A percentile compares a stretch with the other conserved stretches of the same genome.
Evolutionary conservation across 2,797 vertebrate species (phyloP).

Genomic region (Aldrovandia affinis): DNA sequence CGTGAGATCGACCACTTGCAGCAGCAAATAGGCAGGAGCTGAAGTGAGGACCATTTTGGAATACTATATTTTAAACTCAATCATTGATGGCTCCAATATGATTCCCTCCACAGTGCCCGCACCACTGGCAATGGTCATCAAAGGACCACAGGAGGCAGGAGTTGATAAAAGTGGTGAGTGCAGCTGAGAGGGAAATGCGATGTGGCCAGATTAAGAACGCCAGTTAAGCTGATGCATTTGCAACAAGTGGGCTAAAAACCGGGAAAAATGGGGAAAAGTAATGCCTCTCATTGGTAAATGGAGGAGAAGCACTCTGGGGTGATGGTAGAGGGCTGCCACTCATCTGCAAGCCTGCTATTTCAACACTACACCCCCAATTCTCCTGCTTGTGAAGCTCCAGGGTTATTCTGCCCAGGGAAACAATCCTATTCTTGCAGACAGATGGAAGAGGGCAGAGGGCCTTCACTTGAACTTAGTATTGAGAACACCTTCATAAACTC

Average conservation of each 20-base stretch:
- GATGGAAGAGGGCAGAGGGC: neutral
- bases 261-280: constrained; percentile 39
- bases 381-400: neutral
- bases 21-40: no score
- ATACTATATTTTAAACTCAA: neutral
- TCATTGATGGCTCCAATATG: neutral
- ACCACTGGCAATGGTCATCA: constrained; percentile 5
- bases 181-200: constrained; percentile 39
- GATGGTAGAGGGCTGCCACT: no score
- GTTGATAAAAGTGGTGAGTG: constrained; percentile 43
- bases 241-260: neutral
- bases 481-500: no score
- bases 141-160: neutral
- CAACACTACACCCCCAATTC: neutral
- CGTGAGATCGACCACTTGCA: no score
- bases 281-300: constrained; percentile 32
- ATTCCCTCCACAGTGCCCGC: neutral
- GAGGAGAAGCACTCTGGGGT: no score
- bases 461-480: no score
- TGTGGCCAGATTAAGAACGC: constrained; percentile 37
- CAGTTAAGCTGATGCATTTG: constrained; percentile 27
- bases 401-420: neutral
- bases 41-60: no score
- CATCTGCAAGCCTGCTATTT: neutral
- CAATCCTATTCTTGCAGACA: constrained; percentile 33